Evolutionary conservation across 2,113 vertebrate species (phyloP), one percentile per base, ranked within the genome.

Genomic region (Brachionichthys hirsutus): DNA sequence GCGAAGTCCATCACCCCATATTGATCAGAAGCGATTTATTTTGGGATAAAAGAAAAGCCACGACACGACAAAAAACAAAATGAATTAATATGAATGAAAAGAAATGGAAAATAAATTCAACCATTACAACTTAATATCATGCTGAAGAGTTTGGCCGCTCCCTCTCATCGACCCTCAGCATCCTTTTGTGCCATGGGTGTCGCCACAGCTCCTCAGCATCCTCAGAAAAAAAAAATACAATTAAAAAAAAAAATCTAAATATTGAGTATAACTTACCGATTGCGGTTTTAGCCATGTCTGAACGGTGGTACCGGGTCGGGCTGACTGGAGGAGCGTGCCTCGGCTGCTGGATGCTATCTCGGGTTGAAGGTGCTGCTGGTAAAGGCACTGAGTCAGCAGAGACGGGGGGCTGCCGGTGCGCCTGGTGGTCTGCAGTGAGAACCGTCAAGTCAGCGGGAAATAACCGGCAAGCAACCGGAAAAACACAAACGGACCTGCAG

Each of bases 381-480:
- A 92, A n/a, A 92, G 91, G 91, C 90, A 92, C 91, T 91, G 91
- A 92, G 90, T 92, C 91, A 92, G 91, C 91, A 92, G 75, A 87
- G 85, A 81, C 57, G 15, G 67, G 70, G 70, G 66, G 67, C 63
- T 83, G 75, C 85, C 65, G 79, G 80, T 82, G 80, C 77, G 82
- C 76, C 65, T 85, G 77, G 71, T 86, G 85, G 77, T 83, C 78
- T 80, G 75, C 70, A 6, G 46, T 46, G 57, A 80, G 69, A 63
- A 60, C 63, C 57, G 75, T 76, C 73, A 82, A 81, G 80, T 30
- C 56, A 0, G 17, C 19, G 61, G 9, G 13, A 67, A 68, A 68
- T 67, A 79, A 59, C 30, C 1, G 12, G 4, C 8, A 1, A 19
- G 1, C 0, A 1, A 42, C 19, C 72, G 80, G 83, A 85, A 80